A percentile compares a stretch with the other conserved stretches of the same genome.
Conservation (phyloP, 2,113 vertebrate species). For the Leptocoma aspasia region DNA sequence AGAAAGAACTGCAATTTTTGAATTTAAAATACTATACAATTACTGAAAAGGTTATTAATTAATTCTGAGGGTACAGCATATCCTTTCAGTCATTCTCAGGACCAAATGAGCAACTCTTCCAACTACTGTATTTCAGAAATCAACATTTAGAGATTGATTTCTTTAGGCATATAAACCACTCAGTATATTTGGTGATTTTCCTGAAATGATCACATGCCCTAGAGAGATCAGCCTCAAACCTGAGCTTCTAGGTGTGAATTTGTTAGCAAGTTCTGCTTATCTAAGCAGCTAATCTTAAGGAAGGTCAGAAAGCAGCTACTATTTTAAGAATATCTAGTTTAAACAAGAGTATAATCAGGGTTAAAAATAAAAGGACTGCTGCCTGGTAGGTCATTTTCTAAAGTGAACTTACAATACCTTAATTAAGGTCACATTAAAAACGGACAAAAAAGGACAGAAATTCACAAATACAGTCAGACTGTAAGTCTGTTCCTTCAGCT, state of each 20-base stretch:
- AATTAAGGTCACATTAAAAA: not conserved
- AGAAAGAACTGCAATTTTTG: not conserved
- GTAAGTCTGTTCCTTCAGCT: not conserved
- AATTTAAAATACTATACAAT: not conserved
- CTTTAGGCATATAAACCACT: not conserved
- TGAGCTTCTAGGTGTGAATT: conserved; percentile 29
- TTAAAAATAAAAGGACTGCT: conserved; percentile 35
- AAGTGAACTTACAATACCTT: not conserved
- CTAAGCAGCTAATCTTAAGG: conserved; percentile 57
- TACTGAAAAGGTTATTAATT: not conserved
- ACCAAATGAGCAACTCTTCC: not conserved
- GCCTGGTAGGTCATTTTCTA: not conserved
- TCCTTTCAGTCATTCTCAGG: not conserved
- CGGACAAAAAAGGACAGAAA: not conserved
- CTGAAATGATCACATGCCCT: not conserved
- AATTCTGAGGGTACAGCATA: not conserved
- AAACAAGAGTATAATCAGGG: conserved; percentile 31
- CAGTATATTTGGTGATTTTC: not conserved
- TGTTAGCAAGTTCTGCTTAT: conserved; percentile 37
- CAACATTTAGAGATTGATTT: not conserved
- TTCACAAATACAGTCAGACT: not conserved
- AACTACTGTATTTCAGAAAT: not conserved
- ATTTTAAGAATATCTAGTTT: conserved; percentile 58
- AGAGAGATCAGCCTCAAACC: not conserved
- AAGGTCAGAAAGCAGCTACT: conserved; percentile 46